phyloP scores from a whole-genome alignment of 2,797 vertebrate genomes.

The Bradypodion ventrale region DNA sequence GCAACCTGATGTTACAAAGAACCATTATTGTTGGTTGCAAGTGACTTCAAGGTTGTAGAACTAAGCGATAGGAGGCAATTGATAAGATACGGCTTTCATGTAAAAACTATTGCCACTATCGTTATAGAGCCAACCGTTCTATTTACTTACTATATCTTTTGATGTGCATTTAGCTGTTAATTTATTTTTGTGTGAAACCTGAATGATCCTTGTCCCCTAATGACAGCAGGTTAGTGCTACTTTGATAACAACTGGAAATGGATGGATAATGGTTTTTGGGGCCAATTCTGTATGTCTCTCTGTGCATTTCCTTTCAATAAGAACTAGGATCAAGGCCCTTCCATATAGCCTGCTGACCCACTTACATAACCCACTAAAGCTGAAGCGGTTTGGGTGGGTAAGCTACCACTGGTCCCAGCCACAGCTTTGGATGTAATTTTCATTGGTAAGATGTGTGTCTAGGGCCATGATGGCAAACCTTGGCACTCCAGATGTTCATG shows the following conservation, averaged over 20 bases:
- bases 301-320: no score
- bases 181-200: slow-evolving; percentile 39
- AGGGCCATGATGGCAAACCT: no score
- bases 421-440: no score
- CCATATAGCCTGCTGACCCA: background rate
- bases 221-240: background rate
- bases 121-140: background rate
- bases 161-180: slow-evolving; percentile 29
- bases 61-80: background rate
- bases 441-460: no score
- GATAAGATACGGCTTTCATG: slow-evolving; percentile 37
- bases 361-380: background rate
- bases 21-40: slow-evolving; percentile 4
- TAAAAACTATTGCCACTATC: background rate
- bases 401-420: background rate
- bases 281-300: no score
- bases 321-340: background rate
- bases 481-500: no score
- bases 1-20: slow-evolving; percentile 28
- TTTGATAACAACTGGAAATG: slow-evolving; percentile 10
- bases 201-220: background rate
- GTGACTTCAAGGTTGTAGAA: slow-evolving; percentile 1
- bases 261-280: background rate
- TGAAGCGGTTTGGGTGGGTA: background rate
- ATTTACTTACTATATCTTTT: background rate